Evolutionary conservation across 2,797 vertebrate genomes (phyloP).

Genomic region (Silurus lanzhouensis): DNA sequence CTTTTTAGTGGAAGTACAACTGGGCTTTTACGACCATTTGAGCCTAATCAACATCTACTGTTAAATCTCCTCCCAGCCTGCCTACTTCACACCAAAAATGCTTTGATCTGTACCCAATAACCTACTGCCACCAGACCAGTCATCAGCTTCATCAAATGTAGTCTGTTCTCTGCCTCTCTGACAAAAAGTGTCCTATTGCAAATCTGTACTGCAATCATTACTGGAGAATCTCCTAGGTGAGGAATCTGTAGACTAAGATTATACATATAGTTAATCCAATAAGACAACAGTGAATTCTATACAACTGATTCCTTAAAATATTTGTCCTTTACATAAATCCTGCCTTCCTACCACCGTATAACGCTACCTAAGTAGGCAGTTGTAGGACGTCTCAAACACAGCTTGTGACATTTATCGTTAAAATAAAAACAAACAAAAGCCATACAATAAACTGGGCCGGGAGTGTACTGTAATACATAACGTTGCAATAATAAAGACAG

Average conservation of each 20-base stretch:
- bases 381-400: neutral
- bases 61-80: neutral
- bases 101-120: neutral
- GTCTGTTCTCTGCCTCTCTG: neutral
- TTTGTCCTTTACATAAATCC: neutral
- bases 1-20: neutral
- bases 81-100: neutral
- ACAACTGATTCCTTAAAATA: neutral
- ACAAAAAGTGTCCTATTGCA: neutral
- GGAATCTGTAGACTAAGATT: neutral
- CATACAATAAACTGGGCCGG: neutral
- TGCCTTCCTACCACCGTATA: neutral
- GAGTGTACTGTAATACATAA: neutral
- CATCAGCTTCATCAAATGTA: neutral
- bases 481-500: neutral
- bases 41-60: neutral
- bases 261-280: neutral
- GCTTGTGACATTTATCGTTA: neutral
- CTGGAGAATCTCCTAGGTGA: neutral
- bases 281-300: neutral
- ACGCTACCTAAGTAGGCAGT: neutral
- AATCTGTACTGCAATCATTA: neutral
- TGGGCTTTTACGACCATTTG: neutral
- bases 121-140: neutral
- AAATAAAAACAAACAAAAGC: neutral